Evolutionary conservation across 2,113 vertebrate genomes (phyloP).

Genomic region (Leuciscus idus): DNA sequence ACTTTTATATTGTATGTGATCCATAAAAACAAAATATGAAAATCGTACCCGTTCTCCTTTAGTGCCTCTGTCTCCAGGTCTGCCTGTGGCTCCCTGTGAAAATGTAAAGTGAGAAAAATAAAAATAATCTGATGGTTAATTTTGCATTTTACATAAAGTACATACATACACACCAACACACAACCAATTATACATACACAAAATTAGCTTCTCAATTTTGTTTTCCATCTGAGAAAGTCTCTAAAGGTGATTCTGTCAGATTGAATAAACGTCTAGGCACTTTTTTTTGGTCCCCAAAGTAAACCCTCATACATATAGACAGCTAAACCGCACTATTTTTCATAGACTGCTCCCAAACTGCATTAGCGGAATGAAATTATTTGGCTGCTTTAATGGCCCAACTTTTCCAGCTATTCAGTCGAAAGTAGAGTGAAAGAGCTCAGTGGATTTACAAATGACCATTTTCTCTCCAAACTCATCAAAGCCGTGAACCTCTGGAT

Average conservation of each 20-base stretch:
- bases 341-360: constrained; percentile 6
- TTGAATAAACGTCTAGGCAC: not conserved
- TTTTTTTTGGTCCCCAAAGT: not conserved
- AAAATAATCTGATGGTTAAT: no score
- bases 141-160: no score
- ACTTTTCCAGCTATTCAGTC: not conserved
- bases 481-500: not conserved
- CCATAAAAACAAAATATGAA: not conserved
- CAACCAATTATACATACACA: no score
- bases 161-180: no score
- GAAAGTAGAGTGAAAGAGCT: not conserved
- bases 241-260: constrained; percentile 11
- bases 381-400: not conserved
- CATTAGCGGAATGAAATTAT: constrained; percentile 9
- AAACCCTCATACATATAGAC: not conserved
- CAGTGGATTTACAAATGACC: constrained; percentile 33
- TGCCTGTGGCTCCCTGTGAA: constrained; percentile 85
- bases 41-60: constrained; percentile 96
- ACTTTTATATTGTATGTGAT: not conserved
- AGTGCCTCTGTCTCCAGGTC: constrained; percentile 90
- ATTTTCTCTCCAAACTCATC: constrained; percentile 16
- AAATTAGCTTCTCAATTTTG: no score
- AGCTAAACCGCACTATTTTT: not conserved
- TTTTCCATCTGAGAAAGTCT: no score
- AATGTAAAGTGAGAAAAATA: constrained; percentile 36